Evolutionary conservation across 2,113 vertebrate genomes (phyloP), one percentile per base, ranked within the genome.

Genomic region (Petaurus breviceps): DNA sequence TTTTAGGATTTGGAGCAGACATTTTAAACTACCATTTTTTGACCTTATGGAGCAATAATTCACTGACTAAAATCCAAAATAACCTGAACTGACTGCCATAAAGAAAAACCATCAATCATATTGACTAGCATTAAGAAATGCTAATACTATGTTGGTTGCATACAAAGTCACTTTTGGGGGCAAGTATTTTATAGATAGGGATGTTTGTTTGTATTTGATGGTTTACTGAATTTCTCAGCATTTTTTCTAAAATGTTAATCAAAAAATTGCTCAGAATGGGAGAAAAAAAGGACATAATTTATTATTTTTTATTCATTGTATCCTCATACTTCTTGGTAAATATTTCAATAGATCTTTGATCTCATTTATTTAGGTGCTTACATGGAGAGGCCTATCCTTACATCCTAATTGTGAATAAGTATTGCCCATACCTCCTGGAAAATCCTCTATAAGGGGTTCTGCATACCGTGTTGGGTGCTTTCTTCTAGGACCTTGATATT

Each of bases 21-120:
- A 95, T 97, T 96, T 97, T 93, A 51, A 97, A 92, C 0, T 77
- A n/a, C 3, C 54, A 89, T 92, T 91, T 95, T 93, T 96, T 93
- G 93, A 26, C 77, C 92, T 97, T 51, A 95, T 12, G 96, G 90
- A 97, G 68, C 46, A 93, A 97, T 95, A 97, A 94, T 94, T 98
- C 89, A 97, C 90, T 90, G 16, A 51, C 92, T 97, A 92, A 97
- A 97, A 94, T 96, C 46, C 26, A 97, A 96, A 96, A 94, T 97
- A 96, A 97, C 93, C 55, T 92, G 92, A 94, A 97, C 61, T 0
- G 6, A 97, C 92, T 97, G 26, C 43, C 24, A 68, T 96, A 61
- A 96, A 98, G 96, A n/a, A 94, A 96, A 97, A 89, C 22, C 54
- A 97, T 97, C 92, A 94, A 90, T 97, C 95, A 96, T 91, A 96